A percentile compares a stretch with the other conserved stretches of the same genome.
These are phyloP conservation scores for Campoplex capitator DNA, from an alignment of 2,888 invertebrate genomes.

Conservation along the genomic window DNA sequence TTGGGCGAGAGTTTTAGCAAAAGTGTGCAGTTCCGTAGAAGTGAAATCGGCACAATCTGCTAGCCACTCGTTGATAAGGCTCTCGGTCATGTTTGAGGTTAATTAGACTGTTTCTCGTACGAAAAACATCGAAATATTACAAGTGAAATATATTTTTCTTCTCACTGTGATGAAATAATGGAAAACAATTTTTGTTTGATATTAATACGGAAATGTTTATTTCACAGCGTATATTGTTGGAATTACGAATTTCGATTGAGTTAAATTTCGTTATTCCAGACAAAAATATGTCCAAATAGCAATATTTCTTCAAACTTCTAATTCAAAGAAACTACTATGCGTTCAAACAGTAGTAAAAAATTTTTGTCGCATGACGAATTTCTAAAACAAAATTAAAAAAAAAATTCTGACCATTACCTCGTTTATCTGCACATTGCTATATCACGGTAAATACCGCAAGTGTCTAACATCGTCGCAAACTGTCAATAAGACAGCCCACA, in stretches of 20 bases:
- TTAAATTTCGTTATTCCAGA: no score
- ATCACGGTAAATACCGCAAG: constrained; percentile 26
- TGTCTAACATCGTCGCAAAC: constrained; percentile 41
- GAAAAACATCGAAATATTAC: constrained; percentile 53
- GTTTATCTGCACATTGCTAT: constrained; percentile 47
- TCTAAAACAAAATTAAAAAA: background rate
- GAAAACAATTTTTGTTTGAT: background rate
- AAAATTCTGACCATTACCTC: constrained; percentile 34
- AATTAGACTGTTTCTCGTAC: background rate
- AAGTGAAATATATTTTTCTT: background rate
- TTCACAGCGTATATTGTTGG: background rate
- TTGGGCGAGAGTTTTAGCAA: constrained; percentile 91
- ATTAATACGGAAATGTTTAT: background rate
- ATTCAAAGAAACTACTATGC: background rate
- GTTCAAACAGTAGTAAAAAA: background rate
- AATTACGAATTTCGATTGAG: background rate
- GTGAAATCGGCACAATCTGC: constrained; percentile 91
- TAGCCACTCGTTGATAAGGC: constrained; percentile 91
- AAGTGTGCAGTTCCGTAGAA: constrained; percentile 91
- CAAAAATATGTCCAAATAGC: background rate
- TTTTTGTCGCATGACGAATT: constrained; percentile 19
- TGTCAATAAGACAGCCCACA: constrained; percentile 42
- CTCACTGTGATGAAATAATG: background rate
- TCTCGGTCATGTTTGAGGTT: constrained; percentile 85
- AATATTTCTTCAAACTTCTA: background rate